phyloP scores from a whole-genome alignment of 53 echinoderm and acorn worm genomes.

The Arbacia lixula region DNA sequence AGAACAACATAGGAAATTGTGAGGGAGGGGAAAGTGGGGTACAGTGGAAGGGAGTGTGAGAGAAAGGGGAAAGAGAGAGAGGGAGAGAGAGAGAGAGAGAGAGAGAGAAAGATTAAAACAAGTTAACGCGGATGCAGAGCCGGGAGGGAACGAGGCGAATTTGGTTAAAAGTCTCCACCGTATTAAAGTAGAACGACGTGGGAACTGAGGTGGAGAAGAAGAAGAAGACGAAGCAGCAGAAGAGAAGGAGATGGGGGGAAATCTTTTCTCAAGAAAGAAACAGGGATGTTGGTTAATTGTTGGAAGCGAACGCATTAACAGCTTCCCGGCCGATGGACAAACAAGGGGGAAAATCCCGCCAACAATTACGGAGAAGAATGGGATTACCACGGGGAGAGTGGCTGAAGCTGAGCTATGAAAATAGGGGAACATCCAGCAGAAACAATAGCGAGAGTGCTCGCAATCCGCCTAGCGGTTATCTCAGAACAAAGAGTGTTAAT shows the following conservation, averaged over 20 bases:
- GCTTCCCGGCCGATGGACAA: conserved; percentile 39
- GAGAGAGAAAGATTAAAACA: not conserved
- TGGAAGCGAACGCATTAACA: conserved; percentile 43
- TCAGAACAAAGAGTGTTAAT: conserved; percentile 32
- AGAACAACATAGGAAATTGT: not conserved
- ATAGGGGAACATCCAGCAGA: conserved; percentile 47
- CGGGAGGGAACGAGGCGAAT: conserved; percentile 12
- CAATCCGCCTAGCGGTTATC: conserved; percentile 11
- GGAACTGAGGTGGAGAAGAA: not conserved
- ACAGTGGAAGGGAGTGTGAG: not conserved
- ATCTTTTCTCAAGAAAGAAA: not conserved
- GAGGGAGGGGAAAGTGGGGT: not conserved
- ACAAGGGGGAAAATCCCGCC: conserved; percentile 32
- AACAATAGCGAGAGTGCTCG: conserved; percentile 28
- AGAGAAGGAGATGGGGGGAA: not conserved
- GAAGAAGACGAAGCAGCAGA: not conserved
- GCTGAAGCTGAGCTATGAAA: conserved; percentile 10
- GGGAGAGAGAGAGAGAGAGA: not conserved
- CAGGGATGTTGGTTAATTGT: conserved; percentile 43
- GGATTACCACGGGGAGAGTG: not conserved
- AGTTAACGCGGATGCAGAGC: not conserved
- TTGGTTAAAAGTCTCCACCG: not conserved
- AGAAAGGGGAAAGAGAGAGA: not conserved
- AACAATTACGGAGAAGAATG: conserved; percentile 51
- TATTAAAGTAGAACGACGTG: not conserved